Conservation (phyloP, 2,113 vertebrate genomes). For the Scopus umbretta region DNA sequence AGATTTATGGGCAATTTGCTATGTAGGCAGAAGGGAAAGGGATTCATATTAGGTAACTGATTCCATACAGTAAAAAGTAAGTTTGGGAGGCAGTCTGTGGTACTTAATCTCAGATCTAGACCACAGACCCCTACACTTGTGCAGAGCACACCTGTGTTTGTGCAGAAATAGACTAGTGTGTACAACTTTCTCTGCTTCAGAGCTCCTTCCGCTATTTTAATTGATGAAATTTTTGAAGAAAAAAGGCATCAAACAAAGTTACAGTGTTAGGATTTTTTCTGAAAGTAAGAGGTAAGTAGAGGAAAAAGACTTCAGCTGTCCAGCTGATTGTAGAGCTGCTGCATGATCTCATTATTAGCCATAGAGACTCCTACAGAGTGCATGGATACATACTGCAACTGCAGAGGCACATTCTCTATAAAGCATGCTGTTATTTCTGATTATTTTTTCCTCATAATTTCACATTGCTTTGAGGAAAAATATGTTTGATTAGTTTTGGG, state of each 20-base stretch:
- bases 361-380: neutral
- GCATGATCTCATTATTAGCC: neutral
- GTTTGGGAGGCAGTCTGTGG: neutral
- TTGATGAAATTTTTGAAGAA: neutral
- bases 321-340: neutral
- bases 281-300: neutral
- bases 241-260: neutral
- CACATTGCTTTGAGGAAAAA: neutral
- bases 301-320: neutral
- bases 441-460: neutral
- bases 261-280: neutral
- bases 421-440: neutral
- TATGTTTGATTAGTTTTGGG: neutral
- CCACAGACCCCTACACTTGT: neutral
- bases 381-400: fast-evolving
- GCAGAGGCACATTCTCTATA: neutral
- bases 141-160: neutral
- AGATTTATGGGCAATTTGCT: neutral
- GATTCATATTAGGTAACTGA: neutral
- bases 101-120: neutral
- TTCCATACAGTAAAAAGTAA: neutral
- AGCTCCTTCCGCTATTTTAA: neutral
- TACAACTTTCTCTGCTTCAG: neutral
- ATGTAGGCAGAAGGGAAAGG: neutral
- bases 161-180: neutral